These are phyloP conservation scores for Panopea generosa DNA, from an alignment of 2,888 invertebrate genomes.

Conservation along the genomic window DNA sequence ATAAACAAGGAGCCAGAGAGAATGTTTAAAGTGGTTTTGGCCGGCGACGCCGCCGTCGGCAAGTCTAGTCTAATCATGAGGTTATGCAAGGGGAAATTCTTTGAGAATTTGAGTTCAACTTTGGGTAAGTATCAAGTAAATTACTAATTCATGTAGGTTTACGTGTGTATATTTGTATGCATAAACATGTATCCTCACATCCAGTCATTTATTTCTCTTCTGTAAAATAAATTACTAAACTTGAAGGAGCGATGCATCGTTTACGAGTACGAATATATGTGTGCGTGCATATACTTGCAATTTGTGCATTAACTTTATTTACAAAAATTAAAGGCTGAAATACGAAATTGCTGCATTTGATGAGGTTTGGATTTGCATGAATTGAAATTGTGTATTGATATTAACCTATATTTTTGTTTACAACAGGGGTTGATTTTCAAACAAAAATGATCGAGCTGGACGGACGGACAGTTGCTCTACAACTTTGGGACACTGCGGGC, in stretches of 20 bases:
- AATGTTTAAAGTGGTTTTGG: constrained; percentile 88
- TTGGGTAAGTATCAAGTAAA: constrained; percentile 85
- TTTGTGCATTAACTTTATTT: no score
- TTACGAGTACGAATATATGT: no score
- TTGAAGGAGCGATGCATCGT: no score
- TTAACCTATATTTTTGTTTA: background rate
- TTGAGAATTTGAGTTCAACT: constrained; percentile 87
- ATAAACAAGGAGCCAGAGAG: constrained; percentile 86
- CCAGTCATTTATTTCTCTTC: background rate
- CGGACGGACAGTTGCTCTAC: constrained; percentile 87
- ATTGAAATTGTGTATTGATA: no score
- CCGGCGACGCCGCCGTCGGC: constrained; percentile 89
- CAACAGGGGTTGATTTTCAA: constrained; percentile 84
- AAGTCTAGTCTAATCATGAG: constrained; percentile 88
- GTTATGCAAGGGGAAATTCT: constrained; percentile 87
- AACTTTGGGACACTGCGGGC: constrained; percentile 89
- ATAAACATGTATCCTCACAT: background rate
- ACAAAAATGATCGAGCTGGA: constrained; percentile 87
- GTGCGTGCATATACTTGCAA: no score
- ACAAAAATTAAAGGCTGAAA: no score
- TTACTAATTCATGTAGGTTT: no score
- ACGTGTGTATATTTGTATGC: background rate
- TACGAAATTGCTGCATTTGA: no score
- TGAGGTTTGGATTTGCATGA: no score
- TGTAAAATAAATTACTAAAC: background rate